Evolutionary conservation across 2,888 invertebrate genomes (phyloP).

Genomic region (Agriopis leucophaearia): DNA sequence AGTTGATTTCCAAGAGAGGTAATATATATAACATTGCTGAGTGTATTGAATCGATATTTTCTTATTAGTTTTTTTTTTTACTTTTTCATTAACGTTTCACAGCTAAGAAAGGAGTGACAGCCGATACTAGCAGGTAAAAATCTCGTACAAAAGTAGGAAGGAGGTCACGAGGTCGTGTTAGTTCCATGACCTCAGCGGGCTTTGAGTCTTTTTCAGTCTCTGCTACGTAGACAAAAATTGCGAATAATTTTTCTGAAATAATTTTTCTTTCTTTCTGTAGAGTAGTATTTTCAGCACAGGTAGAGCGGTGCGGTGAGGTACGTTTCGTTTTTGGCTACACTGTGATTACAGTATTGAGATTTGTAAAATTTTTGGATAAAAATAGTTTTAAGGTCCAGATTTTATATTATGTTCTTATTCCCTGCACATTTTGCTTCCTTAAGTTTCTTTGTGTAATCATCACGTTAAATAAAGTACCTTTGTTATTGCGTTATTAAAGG

Average conservation of each 20-base stretch:
- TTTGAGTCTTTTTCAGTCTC: not conserved
- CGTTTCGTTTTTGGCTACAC: no score
- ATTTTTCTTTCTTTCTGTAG: no score
- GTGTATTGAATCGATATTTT: not conserved
- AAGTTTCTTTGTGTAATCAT: no score
- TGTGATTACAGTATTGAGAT: no score
- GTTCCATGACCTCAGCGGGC: constrained; percentile 7
- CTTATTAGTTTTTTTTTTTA: not conserved
- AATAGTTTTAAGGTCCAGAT: no score
- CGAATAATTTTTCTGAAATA: not conserved
- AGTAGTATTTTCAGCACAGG: no score
- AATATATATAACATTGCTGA: not conserved
- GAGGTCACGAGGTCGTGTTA: constrained; percentile 20
- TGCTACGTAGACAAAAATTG: not conserved
- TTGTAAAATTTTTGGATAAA: no score
- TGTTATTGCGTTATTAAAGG: no score
- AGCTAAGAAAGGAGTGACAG: constrained; percentile 9
- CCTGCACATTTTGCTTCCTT: no score
- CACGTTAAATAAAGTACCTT: no score
- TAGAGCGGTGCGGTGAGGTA: no score
- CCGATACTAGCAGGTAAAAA: constrained; percentile 16
- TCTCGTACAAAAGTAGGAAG: constrained; percentile 18
- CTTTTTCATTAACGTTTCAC: constrained; percentile 9
- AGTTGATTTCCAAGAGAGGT: not conserved
- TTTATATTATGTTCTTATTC: no score